Evolutionary conservation across 2,113 vertebrate species (phyloP).

Genomic region (Collichthys lucidus): DNA sequence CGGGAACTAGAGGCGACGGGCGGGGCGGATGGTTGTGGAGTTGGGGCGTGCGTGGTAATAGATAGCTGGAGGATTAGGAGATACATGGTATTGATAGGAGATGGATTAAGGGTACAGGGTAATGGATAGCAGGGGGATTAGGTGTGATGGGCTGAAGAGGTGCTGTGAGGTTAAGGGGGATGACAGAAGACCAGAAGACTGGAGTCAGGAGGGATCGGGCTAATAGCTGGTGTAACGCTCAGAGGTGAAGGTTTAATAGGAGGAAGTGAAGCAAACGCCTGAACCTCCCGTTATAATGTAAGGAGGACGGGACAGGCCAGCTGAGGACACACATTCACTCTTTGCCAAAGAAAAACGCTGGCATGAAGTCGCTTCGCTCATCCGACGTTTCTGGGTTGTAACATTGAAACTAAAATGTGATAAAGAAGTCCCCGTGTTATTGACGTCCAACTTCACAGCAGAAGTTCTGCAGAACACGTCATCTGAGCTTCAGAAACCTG

Average conservation of each 20-base stretch:
- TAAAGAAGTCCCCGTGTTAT: too few relatives aligned
- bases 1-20: not conserved
- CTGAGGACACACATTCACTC: not conserved
- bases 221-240: slow-evolving; percentile 12
- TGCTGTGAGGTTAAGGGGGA: slow-evolving; percentile 25
- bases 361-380: too few relatives aligned
- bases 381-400: too few relatives aligned
- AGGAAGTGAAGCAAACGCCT: not conserved
- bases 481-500: too few relatives aligned
- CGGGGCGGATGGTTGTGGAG: not conserved
- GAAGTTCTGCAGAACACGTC: too few relatives aligned
- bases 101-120: slow-evolving; percentile 61
- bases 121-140: slow-evolving; percentile 65
- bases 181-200: not conserved
- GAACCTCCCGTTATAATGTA: slow-evolving; percentile 4
- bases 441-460: too few relatives aligned
- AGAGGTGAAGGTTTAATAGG: slow-evolving; percentile 25
- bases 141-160: slow-evolving; percentile 33
- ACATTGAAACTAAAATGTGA: too few relatives aligned
- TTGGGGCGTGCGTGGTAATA: slow-evolving; percentile 19
- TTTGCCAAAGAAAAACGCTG: not conserved
- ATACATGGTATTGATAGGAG: slow-evolving; percentile 51
- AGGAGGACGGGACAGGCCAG: not conserved
- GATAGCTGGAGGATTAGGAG: slow-evolving; percentile 52
- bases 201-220: slow-evolving; percentile 35